Evolutionary conservation across 35 echinoderm and acorn worm species (phyloP).

Genomic region (Eucidaris tribuloides): DNA sequence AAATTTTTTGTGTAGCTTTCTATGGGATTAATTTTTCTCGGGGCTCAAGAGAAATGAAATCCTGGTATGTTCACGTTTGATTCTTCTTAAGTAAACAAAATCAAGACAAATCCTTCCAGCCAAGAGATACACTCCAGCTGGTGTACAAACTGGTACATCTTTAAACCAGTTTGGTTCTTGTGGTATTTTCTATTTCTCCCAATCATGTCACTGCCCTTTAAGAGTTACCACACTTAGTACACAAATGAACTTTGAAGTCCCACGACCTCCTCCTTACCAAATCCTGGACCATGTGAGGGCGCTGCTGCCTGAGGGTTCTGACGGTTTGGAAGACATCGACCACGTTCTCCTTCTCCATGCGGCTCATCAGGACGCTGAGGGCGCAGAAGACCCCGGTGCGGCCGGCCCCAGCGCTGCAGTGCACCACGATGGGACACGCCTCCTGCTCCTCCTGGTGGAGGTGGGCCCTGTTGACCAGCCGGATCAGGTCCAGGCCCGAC

Average conservation of each 20-base stretch:
- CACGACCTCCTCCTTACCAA: conserved; percentile 55
- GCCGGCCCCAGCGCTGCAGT: conserved; percentile 80
- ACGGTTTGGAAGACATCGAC: conserved; percentile 99
- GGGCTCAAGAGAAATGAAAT: no score
- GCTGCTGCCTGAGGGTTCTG: conserved; percentile 81
- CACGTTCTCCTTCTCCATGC: conserved; percentile 83
- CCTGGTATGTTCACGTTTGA: no score
- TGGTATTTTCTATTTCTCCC: no score
- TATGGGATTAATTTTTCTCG: no score
- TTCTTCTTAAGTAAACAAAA: background rate
- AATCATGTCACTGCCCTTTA: background rate
- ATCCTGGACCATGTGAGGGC: conserved; percentile 95
- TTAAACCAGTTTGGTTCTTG: no score
- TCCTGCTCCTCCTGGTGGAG: conserved; percentile 52
- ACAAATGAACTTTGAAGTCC: background rate
- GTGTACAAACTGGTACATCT: background rate
- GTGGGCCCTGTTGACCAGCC: conserved; percentile 60
- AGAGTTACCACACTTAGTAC: background rate
- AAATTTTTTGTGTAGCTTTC: no score
- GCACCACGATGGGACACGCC: conserved; percentile 68
- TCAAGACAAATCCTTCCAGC: background rate
- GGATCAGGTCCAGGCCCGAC: conserved; percentile 29
- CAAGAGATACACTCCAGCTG: background rate
- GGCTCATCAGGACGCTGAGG: conserved; percentile 58
- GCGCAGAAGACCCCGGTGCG: conserved; percentile 86